phyloP scores from a whole-genome alignment of 2,888 invertebrate genomes.

The Chironomus tentans region DNA sequence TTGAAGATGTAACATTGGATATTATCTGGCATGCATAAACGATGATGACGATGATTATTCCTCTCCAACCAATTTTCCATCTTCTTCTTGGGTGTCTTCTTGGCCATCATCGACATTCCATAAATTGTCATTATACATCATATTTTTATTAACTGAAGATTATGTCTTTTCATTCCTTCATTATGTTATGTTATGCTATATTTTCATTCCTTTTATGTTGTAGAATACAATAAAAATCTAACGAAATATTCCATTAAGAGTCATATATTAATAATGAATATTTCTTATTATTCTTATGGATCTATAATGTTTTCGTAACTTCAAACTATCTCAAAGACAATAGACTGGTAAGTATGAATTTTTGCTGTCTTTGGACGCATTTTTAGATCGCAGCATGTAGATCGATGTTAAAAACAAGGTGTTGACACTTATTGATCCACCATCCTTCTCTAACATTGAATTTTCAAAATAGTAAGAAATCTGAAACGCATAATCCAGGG shows the following conservation, averaged over 20 bases:
- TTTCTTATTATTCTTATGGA: not conserved
- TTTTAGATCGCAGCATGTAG: no score
- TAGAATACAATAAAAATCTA: conserved; percentile 21
- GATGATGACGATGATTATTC: not conserved
- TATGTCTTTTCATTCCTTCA: not conserved
- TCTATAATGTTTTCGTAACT: not conserved
- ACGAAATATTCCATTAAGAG: conserved; percentile 21
- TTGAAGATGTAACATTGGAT: not conserved
- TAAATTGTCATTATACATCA: conserved; percentile 26
- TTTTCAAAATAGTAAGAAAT: no score
- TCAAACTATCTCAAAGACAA: not conserved
- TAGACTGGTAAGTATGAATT: no score
- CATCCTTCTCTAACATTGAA: no score
- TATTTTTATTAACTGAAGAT: conserved; percentile 15
- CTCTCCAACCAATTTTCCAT: not conserved
- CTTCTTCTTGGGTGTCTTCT: not conserved
- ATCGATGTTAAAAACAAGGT: no score
- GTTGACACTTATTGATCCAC: no score
- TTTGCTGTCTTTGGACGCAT: no score
- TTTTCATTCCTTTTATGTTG: not conserved
- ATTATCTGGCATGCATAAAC: not conserved
- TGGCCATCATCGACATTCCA: conserved; percentile 22
- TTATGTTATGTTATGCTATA: not conserved
- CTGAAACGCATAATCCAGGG: no score
- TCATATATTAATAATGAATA: conserved; percentile 26